Conservation (phyloP, 1,140 invertebrate genomes). For the Choristoneura fumiferana region DNA sequence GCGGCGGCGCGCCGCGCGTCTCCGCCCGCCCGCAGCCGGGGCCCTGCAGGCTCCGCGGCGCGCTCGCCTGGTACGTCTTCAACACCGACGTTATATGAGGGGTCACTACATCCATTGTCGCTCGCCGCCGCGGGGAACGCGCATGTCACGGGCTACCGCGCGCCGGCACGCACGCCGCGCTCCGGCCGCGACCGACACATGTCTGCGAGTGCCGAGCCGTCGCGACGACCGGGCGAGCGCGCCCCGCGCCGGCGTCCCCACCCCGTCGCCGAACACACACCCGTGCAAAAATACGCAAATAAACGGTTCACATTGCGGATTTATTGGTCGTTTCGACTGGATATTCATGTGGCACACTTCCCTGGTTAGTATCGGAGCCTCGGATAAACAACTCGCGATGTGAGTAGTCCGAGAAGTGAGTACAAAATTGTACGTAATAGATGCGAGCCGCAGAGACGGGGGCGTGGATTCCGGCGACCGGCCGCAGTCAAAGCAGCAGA, state of each 20-base stretch:
- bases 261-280: conserved; percentile 51
- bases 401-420: conserved; percentile 16
- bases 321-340: not conserved
- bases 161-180: conserved; percentile 59
- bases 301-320: conserved; percentile 31
- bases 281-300: conserved; percentile 64
- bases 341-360: conserved; percentile 9
- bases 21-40: conserved; percentile 83
- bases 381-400: not conserved
- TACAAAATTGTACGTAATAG: conserved; percentile 39
- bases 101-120: conserved; percentile 85
- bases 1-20: conserved; percentile 65
- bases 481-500: conserved; percentile 74
- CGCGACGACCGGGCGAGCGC: conserved; percentile 52
- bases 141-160: conserved; percentile 46
- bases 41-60: conserved; percentile 94
- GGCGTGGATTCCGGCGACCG: conserved; percentile 64
- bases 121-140: conserved; percentile 36
- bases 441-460: conserved; percentile 38
- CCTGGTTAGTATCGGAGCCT: not conserved
- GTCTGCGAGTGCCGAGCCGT: conserved; percentile 64
- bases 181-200: conserved; percentile 67
- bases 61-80: conserved; percentile 94
- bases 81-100: conserved; percentile 94
- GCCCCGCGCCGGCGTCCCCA: conserved; percentile 48